Percentiles rank a stretch among this genome's conserved stretches.
phyloP scores from a whole-genome alignment of 2,113 vertebrate genomes.

The Falcunculus frontatus region DNA sequence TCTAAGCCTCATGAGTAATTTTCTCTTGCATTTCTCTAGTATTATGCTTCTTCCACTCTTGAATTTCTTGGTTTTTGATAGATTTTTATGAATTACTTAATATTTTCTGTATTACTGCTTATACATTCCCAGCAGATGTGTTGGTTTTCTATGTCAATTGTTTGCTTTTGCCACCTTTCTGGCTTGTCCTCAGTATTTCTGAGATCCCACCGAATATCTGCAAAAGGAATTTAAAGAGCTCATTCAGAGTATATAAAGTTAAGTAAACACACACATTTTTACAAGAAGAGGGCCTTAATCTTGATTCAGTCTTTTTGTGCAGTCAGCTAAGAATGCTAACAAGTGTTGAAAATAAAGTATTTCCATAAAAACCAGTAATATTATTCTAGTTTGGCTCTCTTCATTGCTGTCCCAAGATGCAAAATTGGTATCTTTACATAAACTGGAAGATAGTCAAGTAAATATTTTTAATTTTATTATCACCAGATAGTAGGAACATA shows the following conservation, averaged over 20 bases:
- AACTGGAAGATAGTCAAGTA: not conserved
- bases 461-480: not conserved
- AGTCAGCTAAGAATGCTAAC: not conserved
- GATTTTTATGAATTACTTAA: not conserved
- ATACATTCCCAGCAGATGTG: not conserved
- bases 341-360: not conserved
- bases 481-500: not conserved
- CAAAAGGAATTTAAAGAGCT: not conserved
- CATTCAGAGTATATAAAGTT: not conserved
- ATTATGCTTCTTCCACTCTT: not conserved
- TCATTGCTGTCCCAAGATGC: not conserved
- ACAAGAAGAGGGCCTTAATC: not conserved
- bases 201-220: not conserved
- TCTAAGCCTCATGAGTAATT: not conserved
- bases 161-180: not conserved
- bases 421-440: not conserved
- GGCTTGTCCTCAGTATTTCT: not conserved
- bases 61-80: not conserved
- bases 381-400: not conserved
- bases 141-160: not conserved
- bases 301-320: not conserved
- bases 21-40: not conserved
- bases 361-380: not conserved
- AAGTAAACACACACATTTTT: not conserved
- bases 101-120: not conserved